Conservation (phyloP, 2,888 invertebrate genomes). For the Venusia cambrica region DNA sequence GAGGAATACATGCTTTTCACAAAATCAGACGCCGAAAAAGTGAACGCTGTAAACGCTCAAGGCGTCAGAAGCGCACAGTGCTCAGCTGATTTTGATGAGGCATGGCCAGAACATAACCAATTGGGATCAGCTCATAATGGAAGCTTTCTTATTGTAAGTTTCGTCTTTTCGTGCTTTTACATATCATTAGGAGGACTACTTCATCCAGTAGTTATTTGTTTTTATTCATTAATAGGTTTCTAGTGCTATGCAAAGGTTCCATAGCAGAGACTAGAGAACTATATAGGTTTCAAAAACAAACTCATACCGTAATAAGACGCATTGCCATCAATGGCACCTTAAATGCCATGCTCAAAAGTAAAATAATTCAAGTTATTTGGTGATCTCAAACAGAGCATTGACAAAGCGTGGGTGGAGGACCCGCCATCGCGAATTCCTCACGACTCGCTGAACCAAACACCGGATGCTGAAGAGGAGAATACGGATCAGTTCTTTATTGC, state of each 20-base stretch:
- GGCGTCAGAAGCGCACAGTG: constrained; percentile 93
- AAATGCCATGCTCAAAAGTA: too few species aligned
- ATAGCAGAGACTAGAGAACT: too few species aligned
- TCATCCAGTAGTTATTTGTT: too few species aligned
- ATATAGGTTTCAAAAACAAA: too few species aligned
- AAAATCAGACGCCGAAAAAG: constrained; percentile 90
- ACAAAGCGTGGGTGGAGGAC: constrained; percentile 92
- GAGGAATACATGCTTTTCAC: constrained; percentile 97
- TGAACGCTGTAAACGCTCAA: constrained; percentile 92
- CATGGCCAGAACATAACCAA: constrained; percentile 68
- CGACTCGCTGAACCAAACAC: constrained; percentile 86
- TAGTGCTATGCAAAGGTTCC: too few species aligned
- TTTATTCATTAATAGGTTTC: too few species aligned
- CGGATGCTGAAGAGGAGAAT: constrained; percentile 89
- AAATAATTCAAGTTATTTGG: constrained; percentile 17
- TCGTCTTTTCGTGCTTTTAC: too few species aligned
- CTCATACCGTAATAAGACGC: too few species aligned
- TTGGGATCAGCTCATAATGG: constrained; percentile 66
- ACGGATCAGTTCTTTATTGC: constrained; percentile 91
- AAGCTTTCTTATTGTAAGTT: constrained; percentile 67
- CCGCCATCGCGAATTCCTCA: constrained; percentile 89
- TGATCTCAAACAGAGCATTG: constrained; percentile 82
- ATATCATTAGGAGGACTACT: too few species aligned
- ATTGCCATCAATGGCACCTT: too few species aligned
- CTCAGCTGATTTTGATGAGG: constrained; percentile 87